A percentile compares a stretch with the other conserved stretches of the same genome.
These are phyloP conservation scores for Rhinella marina DNA, from an alignment of 2,797 vertebrate species.

Conservation along the genomic window DNA sequence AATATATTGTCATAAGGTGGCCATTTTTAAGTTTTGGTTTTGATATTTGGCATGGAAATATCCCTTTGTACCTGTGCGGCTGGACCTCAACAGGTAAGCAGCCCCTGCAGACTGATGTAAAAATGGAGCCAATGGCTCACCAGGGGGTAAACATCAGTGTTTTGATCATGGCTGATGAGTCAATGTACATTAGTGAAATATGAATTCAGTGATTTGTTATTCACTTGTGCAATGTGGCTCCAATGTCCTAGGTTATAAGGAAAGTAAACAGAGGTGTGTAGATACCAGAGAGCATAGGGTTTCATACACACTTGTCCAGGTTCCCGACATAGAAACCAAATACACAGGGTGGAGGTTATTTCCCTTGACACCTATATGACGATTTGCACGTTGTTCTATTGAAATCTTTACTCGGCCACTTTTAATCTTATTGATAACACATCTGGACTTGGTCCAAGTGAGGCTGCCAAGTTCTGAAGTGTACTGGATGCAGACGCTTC, in stretches of 20 bases:
- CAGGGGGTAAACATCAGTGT: no score
- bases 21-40: neutral
- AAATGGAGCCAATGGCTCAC: neutral
- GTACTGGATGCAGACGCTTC: constrained; percentile 6
- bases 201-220: neutral
- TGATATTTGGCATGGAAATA: neutral
- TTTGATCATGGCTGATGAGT: neutral
- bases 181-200: neutral
- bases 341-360: constrained; percentile 28
- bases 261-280: constrained; percentile 31
- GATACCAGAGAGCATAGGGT: neutral
- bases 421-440: constrained; percentile 45
- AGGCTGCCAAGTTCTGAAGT: constrained; percentile 29
- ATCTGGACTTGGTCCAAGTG: constrained; percentile 23
- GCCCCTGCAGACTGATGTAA: neutral
- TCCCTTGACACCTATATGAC: constrained; percentile 21
- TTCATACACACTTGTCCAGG: constrained; percentile 27
- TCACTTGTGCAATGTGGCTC: constrained; percentile 14
- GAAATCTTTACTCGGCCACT: constrained; percentile 21
- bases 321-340: constrained; percentile 41
- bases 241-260: neutral
- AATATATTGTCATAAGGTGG: no score
- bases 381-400: constrained; percentile 22
- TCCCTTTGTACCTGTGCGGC: neutral
- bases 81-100: neutral